Percentiles rank a stretch among this genome's conserved stretches.
These are phyloP conservation scores for Hirudo medicinalis DNA, from an alignment of 1,140 invertebrate species.

Conservation along the genomic window DNA sequence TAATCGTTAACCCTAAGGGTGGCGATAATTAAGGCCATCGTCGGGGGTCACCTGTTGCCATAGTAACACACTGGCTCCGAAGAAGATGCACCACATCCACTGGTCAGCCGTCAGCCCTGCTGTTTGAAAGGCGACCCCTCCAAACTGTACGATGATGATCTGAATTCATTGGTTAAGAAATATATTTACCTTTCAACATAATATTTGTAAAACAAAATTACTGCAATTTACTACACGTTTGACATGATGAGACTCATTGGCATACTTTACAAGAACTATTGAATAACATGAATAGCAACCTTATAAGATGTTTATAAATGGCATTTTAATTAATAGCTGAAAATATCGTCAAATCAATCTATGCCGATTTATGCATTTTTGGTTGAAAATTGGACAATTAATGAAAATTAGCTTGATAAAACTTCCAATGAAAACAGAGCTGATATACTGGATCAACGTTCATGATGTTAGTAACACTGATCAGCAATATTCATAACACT, in stretches of 20 bases:
- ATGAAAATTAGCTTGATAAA: no score
- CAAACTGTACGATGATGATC: slow-evolving; percentile 80
- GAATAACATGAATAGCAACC: not conserved
- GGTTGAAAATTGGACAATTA: no score
- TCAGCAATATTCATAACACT: no score
- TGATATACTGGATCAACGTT: no score
- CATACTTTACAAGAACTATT: not conserved
- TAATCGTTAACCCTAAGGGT: no score
- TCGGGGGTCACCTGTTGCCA: slow-evolving; percentile 75
- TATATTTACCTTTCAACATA: not conserved
- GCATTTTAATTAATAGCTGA: not conserved
- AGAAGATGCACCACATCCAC: slow-evolving; percentile 97
- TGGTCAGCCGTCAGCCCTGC: slow-evolving; percentile 75
- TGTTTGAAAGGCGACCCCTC: slow-evolving; percentile 90
- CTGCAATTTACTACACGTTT: not conserved
- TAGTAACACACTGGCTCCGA: slow-evolving; percentile 82
- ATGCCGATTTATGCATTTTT: no score
- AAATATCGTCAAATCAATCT: no score
- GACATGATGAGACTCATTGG: not conserved
- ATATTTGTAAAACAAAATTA: not conserved
- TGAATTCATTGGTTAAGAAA: slow-evolving; percentile 16
- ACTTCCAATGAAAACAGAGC: no score
- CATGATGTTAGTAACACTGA: no score
- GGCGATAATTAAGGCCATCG: not conserved
- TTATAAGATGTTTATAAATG: not conserved